Evolutionary conservation across 2,888 invertebrate genomes (phyloP).

Genomic region (Troides oblongomaculatus): DNA sequence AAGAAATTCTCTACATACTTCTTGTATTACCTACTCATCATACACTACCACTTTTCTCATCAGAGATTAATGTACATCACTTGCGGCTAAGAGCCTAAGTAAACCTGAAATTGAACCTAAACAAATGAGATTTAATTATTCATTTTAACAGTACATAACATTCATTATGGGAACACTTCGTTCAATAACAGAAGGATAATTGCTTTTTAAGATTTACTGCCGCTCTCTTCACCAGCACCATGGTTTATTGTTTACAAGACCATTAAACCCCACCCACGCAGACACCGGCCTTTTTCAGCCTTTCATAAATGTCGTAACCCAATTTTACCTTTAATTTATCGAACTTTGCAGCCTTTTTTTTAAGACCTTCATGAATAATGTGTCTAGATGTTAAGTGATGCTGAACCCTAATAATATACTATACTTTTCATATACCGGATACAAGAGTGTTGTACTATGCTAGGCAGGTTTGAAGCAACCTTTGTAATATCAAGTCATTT

Average conservation of each 20-base stretch:
- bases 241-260: conserved; percentile 25
- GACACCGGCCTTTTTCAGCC: conserved; percentile 2
- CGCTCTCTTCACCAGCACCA: conserved; percentile 18
- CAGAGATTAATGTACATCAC: not conserved
- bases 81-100: no score
- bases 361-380: no score
- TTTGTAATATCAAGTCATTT: no score
- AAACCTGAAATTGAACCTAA: no score
- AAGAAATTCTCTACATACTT: no score
- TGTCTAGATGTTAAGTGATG: no score
- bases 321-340: not conserved
- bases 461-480: no score
- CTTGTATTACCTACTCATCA: no score
- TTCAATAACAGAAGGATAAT: conserved; percentile 25
- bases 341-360: not conserved
- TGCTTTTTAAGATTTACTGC: conserved; percentile 23
- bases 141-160: conserved; percentile 8
- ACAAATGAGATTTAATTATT: not conserved
- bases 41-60: not conserved
- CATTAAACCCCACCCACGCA: conserved; percentile 19
- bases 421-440: no score
- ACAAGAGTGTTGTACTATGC: no score
- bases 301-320: conserved; percentile 11
- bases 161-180: conserved; percentile 19
- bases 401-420: no score